phyloP scores from a whole-genome alignment of 2,113 vertebrate genomes.

The Electrona antarctica region DNA sequence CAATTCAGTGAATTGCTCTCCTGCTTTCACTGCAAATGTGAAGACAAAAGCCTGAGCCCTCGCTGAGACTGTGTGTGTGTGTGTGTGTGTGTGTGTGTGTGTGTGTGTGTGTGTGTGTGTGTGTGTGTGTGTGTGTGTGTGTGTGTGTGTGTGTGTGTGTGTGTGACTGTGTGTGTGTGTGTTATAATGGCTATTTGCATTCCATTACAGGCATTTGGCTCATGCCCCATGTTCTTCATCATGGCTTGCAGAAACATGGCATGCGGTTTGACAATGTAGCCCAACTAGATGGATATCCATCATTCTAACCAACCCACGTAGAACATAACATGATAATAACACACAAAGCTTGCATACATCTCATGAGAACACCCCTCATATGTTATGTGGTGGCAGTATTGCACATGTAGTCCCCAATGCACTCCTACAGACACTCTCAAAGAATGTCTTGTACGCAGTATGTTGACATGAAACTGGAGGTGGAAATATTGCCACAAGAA shows the following conservation, averaged over 20 bases:
- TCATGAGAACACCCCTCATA: conserved; percentile 44
- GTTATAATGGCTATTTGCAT: too few relatives aligned
- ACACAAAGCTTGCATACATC: conserved; percentile 34
- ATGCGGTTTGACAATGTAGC: conserved; percentile 38
- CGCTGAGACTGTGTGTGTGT: neutral
- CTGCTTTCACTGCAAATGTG: conserved; percentile 12
- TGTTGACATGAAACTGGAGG: conserved; percentile 34
- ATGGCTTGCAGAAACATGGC: conserved; percentile 10
- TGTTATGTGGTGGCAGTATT: conserved; percentile 33
- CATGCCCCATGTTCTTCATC: conserved; percentile 26
- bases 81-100: too few relatives aligned
- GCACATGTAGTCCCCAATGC: conserved; percentile 18
- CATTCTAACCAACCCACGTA: conserved; percentile 28
- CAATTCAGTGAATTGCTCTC: neutral
- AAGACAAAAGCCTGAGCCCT: neutral
- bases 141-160: too few relatives aligned
- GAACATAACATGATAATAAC: conserved; percentile 24
- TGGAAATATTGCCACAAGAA: conserved; percentile 36
- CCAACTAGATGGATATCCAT: neutral
- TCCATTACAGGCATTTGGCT: too few relatives aligned
- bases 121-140: too few relatives aligned
- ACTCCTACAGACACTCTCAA: conserved; percentile 44
- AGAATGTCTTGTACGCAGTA: conserved; percentile 28
- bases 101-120: too few relatives aligned
- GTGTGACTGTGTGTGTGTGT: too few relatives aligned